Base-by-base conservation (phyloP, 2,888 invertebrate species). In the Parnassius mnemosyne region DNA sequence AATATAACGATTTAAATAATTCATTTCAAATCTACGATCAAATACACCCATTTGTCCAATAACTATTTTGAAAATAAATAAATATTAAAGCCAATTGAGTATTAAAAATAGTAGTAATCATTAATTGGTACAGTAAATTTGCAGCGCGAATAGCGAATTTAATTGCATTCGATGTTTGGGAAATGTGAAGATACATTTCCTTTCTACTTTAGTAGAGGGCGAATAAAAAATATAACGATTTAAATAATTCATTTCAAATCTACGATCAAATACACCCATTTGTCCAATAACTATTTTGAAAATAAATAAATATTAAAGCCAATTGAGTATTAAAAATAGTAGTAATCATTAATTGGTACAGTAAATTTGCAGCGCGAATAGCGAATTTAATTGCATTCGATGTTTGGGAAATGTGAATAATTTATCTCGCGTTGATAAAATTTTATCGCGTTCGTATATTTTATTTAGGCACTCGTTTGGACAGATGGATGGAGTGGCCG, bases 381-480 rank as follows among this genome's bases (percentile, higher is more conserved):
- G 71, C 72, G 69, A 71, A 71, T 77, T 81, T 78, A 79, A 81
- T 82, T 79, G 73, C 72, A 74, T 74, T 66, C 70, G 67, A 53
- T 72, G 73, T 79, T 78, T 75, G 71, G 69, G 74, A 70, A 70
- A 72, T 71, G 63, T 71, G 76, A 80, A 80, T 79, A 81, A 81
- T 79, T 76, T 73, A 79, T 80, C 76, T 78, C 73, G 75, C 79
- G 81, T 83, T 83, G 81, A 82, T 83, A 83, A 79, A 80, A 81
- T 77, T 81, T 82, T 84, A 85, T 85, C 81, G 72, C 71, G 71
- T 69, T 68, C 74, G 71, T 76, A 74, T 80, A 80, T 84, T 82
- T 84, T 87, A 87, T 86, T 83, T 83, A 79, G 80, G 77, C 79
- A 78, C 78, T 78, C 79, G 81, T 78, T 79, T 76, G 83, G 78